A percentile compares a stretch with the other conserved stretches of the same genome.
Evolutionary conservation across 2,888 invertebrate genomes (phyloP).

Genomic region (Tipula helvola): DNA sequence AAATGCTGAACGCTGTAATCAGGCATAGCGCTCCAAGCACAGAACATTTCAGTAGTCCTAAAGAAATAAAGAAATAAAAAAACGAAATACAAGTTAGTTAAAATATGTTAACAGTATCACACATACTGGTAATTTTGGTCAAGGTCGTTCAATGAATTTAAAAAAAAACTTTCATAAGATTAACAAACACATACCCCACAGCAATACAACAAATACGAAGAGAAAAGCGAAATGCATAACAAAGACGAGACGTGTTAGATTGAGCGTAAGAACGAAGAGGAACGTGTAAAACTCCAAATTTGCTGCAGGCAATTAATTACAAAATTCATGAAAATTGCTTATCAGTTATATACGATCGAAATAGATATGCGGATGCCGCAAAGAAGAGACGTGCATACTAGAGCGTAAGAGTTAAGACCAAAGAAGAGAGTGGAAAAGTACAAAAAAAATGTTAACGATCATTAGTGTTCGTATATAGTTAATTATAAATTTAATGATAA

Average conservation of each 20-base stretch:
- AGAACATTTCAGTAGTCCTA: constrained; percentile 12
- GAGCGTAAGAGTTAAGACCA: no score
- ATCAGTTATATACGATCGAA: no score
- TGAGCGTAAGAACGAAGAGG: no score
- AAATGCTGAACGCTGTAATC: constrained; percentile 24
- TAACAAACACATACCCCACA: no score
- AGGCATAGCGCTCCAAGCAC: constrained; percentile 25
- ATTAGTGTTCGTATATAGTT: neutral
- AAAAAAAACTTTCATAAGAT: neutral
- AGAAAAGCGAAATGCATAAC: neutral
- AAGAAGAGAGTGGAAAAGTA: neutral
- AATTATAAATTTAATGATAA: neutral
- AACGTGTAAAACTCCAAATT: no score
- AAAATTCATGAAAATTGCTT: no score
- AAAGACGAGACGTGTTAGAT: neutral
- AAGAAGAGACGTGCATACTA: no score
- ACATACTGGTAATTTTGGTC: neutral
- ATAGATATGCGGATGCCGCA: no score
- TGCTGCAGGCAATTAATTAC: no score
- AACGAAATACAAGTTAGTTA: neutral
- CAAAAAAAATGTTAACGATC: neutral
- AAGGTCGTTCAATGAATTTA: neutral
- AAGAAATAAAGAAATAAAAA: neutral
- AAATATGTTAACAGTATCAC: neutral
- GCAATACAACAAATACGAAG: neutral